A percentile compares a stretch with the other conserved stretches of the same genome.
These are phyloP conservation scores for Notolepis coatsorum DNA, from an alignment of 2,797 vertebrate species.

Conservation along the genomic window DNA sequence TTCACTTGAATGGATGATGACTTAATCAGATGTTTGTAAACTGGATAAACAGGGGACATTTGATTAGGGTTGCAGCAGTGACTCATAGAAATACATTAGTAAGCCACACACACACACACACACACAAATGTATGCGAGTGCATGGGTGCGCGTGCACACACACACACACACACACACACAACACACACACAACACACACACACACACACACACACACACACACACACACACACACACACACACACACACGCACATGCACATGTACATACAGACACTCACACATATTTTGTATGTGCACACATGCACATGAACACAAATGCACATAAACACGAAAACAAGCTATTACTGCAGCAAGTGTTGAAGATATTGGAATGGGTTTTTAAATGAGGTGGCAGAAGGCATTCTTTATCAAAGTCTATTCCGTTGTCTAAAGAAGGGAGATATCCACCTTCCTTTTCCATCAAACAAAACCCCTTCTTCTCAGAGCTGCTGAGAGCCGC, in stretches of 20 bases:
- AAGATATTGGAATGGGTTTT: constrained; percentile 26
- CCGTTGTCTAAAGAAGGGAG: constrained; percentile 2
- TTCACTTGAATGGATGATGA: constrained; percentile 65
- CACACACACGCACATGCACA: neutral
- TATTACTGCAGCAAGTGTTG: constrained; percentile 19
- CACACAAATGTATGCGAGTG: no score
- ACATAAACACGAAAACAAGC: constrained; percentile 26
- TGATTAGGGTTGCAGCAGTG: constrained; percentile 37
- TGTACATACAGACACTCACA: neutral
- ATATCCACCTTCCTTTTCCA: constrained; percentile 12
- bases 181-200: constrained; percentile 4
- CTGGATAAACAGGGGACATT: constrained; percentile 65
- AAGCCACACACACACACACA: neutral
- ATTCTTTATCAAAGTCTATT: constrained; percentile 14
- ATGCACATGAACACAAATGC: neutral
- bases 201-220: neutral
- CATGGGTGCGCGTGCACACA: neutral
- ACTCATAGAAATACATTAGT: constrained; percentile 27
- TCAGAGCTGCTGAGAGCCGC: no score
- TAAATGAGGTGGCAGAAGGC: constrained; percentile 14
- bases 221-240: neutral
- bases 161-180: constrained; percentile 4
- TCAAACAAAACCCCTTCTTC: constrained; percentile 15
- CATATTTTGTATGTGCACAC: neutral
- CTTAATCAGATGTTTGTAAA: constrained; percentile 67